Evolutionary conservation across 1,140 invertebrate genomes (phyloP), one percentile per base, ranked within the genome.

Genomic region (Zaprionus nigranus): DNA sequence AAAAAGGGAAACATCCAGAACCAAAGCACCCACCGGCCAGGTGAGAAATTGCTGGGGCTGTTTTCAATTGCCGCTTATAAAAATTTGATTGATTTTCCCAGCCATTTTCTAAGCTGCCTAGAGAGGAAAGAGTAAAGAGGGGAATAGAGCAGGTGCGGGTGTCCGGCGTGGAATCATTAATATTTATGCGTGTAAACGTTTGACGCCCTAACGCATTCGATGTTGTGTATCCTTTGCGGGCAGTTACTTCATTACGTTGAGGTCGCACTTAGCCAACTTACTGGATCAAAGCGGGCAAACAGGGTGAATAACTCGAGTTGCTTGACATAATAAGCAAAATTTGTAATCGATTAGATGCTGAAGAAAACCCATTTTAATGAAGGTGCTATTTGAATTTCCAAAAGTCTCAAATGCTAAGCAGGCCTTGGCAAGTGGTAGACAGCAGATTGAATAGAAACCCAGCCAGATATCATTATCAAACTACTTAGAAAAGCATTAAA

Each of bases 141-240:
- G 24, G 34, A n/a, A 20, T 7, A 7, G 0, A 34, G 30, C 30
- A 34, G 30, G 9, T 34, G 30, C 30, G 20, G 12, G 11, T 20
- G 4, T 4, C 3, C n/a, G 20, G 11, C 17, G 9, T 49, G 9
- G 11, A 20, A 51, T 68, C 54, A 70, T 69, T 75, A 54, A 63
- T 60, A 83, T 81, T 83, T 83, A 86, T 86, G 83, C 83, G 80
- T 57, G 66, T 65, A 72, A 87, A 71, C 83, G 79, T 86, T 82
- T 77, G 69, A 74, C 71, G 75, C 60, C 53, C 60, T 69, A 56
- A 36, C 66, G 65, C 62, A 58, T 34, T 38, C 38, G 22, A 28
- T 26, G 68, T 63, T 30, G 15, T 28, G 38, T 20, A 40, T 53
- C 58, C 28, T 38, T 54, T 54, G 54, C 6, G 30, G 28, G 26